Evolutionary conservation across 1,140 invertebrate genomes (phyloP).

Genomic region (Apis laboriosa): DNA sequence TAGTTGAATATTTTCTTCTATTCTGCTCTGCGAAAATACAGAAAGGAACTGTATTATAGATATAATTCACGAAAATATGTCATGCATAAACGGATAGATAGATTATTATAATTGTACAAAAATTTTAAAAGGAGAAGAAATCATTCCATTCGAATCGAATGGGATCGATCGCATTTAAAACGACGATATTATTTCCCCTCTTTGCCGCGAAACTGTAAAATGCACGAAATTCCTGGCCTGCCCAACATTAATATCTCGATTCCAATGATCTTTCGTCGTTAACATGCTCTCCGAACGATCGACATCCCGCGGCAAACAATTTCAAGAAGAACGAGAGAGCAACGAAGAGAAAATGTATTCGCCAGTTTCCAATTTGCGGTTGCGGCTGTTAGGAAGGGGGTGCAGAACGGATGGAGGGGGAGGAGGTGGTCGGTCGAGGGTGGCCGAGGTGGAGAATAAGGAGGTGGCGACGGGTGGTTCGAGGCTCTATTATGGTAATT

Average conservation of each 20-base stretch:
- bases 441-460: constrained; percentile 30
- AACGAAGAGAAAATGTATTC: constrained; percentile 75
- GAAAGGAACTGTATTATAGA: neutral
- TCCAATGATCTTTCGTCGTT: constrained; percentile 44
- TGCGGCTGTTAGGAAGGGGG: constrained; percentile 60
- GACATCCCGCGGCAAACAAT: constrained; percentile 62
- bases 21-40: neutral
- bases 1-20: neutral
- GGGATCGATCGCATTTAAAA: too few relatives aligned
- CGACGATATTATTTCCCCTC: neutral
- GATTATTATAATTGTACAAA: too few relatives aligned
- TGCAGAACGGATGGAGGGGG: neutral
- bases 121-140: too few relatives aligned
- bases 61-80: neutral
- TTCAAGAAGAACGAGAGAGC: constrained; percentile 50
- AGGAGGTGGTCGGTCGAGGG: constrained; percentile 37
- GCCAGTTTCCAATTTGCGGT: constrained; percentile 80
- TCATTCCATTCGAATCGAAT: too few relatives aligned
- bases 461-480: constrained; percentile 69
- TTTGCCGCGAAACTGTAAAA: neutral
- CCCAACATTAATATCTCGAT: neutral
- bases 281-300: constrained; percentile 49
- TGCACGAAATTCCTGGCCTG: neutral
- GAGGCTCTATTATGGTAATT: constrained; percentile 81
- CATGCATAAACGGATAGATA: too few relatives aligned